Evolutionary conservation across 1,140 invertebrate genomes (phyloP).

Genomic region (Cotesia vestalis): DNA sequence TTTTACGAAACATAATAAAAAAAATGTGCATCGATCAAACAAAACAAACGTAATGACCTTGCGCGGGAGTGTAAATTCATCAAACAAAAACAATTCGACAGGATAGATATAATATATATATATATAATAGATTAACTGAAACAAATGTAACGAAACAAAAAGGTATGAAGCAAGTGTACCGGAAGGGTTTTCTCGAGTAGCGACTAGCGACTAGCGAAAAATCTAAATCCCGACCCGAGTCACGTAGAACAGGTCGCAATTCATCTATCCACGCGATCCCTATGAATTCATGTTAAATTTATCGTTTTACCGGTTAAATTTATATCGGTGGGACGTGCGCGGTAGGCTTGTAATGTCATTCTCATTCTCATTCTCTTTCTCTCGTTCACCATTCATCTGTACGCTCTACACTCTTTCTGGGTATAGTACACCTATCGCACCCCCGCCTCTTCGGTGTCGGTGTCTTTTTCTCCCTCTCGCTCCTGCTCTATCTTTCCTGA

Average conservation of each 20-base stretch:
- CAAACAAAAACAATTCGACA: too few species aligned
- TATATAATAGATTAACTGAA: not conserved
- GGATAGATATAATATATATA: not conserved
- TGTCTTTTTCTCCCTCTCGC: not conserved
- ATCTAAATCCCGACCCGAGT: constrained; percentile 35
- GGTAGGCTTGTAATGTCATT: constrained; percentile 24
- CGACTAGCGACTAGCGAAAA: constrained; percentile 26
- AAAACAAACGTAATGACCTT: too few species aligned
- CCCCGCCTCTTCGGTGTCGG: not conserved
- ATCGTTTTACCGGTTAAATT: constrained; percentile 40
- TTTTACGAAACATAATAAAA: too few species aligned
- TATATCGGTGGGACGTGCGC: constrained; percentile 32
- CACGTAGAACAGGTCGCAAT: constrained; percentile 38
- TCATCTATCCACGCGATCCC: constrained; percentile 38
- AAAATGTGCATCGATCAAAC: too few species aligned
- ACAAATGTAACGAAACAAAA: not conserved
- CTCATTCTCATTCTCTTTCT: constrained; percentile 23
- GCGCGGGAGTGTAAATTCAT: too few species aligned
- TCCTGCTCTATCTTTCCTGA: too few species aligned
- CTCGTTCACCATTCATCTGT: not conserved
- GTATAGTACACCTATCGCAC: not conserved
- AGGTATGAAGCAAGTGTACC: not conserved
- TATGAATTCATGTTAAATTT: constrained; percentile 39
- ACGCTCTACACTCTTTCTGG: not conserved
- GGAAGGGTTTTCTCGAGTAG: not conserved